These are phyloP conservation scores for Eulemur coronatus DNA, from an alignment of 2,797 vertebrate genomes.

Conservation along the genomic window DNA sequence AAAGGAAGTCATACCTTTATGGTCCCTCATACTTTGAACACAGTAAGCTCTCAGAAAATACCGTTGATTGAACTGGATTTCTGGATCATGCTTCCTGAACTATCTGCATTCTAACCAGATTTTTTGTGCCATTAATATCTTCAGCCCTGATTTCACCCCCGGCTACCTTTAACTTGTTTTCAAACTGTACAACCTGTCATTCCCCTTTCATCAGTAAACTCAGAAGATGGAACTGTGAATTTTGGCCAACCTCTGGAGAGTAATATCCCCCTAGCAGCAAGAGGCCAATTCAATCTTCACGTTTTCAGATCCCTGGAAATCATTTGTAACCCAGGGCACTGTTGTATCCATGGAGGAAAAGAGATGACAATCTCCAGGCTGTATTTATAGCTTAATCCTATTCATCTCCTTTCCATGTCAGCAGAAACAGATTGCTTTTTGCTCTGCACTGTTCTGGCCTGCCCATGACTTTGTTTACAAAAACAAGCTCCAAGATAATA, in stretches of 20 bases:
- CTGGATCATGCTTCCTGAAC: background rate
- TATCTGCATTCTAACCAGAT: background rate
- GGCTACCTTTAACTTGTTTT: background rate
- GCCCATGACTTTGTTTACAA: slow-evolving; percentile 38
- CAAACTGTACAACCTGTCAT: background rate
- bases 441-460: background rate
- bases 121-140: background rate
- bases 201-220: slow-evolving; percentile 3
- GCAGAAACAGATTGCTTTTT: slow-evolving; percentile 39
- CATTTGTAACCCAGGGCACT: background rate
- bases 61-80: background rate
- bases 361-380: slow-evolving; percentile 48
- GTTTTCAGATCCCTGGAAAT: slow-evolving; percentile 51
- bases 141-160: background rate
- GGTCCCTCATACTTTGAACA: background rate
- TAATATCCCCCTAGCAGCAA: background rate
- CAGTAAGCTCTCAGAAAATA: background rate
- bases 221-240: slow-evolving; percentile 5
- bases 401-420: slow-evolving; percentile 17
- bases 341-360: background rate
- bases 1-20: background rate
- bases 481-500: slow-evolving; percentile 29
- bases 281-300: background rate
- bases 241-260: background rate
- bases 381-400: slow-evolving; percentile 39